A percentile compares a stretch with the other conserved stretches of the same genome.
Evolutionary conservation across 2,797 vertebrate species (phyloP).

Genomic region (Gambusia yucatana): DNA sequence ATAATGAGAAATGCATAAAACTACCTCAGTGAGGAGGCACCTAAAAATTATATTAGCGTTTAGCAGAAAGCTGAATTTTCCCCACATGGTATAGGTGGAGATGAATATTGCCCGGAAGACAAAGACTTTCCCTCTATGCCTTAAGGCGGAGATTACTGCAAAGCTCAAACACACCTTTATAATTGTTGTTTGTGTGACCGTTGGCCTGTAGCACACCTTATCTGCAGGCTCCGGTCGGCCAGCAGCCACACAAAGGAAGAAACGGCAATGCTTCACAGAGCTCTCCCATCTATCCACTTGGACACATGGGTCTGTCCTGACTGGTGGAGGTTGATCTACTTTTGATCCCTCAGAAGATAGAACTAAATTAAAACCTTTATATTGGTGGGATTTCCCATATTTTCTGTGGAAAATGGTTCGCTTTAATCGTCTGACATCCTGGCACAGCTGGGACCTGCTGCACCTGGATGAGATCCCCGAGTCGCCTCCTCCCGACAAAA

Average conservation of each 20-base stretch:
- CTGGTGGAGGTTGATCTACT: background rate
- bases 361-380: background rate
- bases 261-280: conserved; percentile 13
- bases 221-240: conserved; percentile 22
- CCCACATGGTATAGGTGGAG: conserved; percentile 46
- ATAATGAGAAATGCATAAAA: background rate
- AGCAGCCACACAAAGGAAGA: background rate
- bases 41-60: conserved; percentile 4
- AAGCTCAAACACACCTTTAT: conserved; percentile 42
- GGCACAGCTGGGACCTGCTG: conserved; percentile 83
- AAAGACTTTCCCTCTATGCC: conserved; percentile 36
- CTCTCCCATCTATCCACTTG: background rate
- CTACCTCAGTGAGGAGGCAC: background rate
- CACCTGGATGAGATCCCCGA: conserved; percentile 71
- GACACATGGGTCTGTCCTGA: conserved; percentile 36
- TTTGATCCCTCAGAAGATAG: background rate
- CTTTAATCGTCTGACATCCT: conserved; percentile 76
- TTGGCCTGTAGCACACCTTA: conserved; percentile 37
- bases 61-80: conserved; percentile 8
- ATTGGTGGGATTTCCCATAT: background rate
- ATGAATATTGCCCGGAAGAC: conserved; percentile 23
- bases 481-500: conserved; percentile 23
- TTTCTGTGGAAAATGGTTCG: conserved; percentile 67
- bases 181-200: conserved; percentile 36
- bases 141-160: conserved; percentile 46